Percentiles rank a stretch among this genome's conserved stretches.
These are phyloP conservation scores for Busseola fusca DNA, from an alignment of 2,888 invertebrate species.

Conservation along the genomic window DNA sequence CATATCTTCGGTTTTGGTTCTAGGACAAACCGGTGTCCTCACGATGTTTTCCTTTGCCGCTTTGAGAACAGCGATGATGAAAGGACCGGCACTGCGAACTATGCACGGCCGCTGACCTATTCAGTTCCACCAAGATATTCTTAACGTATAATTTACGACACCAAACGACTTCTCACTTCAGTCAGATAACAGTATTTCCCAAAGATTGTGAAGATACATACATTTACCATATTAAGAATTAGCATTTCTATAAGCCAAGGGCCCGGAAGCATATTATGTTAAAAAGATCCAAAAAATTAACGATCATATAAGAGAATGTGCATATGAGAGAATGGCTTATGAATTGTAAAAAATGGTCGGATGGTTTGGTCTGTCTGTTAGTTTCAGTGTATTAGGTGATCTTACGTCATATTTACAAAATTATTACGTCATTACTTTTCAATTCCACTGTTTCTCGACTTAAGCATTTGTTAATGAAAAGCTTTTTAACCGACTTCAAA, in stretches of 20 bases:
- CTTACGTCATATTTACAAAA: neutral
- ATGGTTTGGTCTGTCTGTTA: neutral
- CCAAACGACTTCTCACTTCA: neutral
- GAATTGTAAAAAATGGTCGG: conserved; percentile 4
- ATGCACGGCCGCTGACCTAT: neutral
- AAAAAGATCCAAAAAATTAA: neutral
- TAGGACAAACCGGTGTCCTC: too few relatives aligned
- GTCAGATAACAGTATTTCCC: conserved; percentile 11
- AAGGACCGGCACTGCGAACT: too few relatives aligned
- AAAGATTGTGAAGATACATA: conserved; percentile 15
- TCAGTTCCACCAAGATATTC: neutral
- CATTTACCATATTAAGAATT: conserved; percentile 20
- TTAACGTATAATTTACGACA: neutral
- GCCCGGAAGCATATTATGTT: conserved; percentile 27
- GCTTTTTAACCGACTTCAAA: too few relatives aligned
- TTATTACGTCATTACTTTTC: neutral
- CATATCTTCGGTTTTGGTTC: too few relatives aligned
- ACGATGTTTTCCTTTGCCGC: too few relatives aligned
- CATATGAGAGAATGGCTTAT: neutral
- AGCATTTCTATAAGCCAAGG: conserved; percentile 22
- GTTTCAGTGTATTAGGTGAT: neutral
- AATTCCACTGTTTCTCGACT: too few relatives aligned
- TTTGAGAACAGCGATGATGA: too few relatives aligned
- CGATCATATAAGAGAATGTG: neutral
- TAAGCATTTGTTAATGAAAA: too few relatives aligned